Evolutionary conservation across 2,797 vertebrate species (phyloP).

Genomic region (Antennarius maculatus): DNA sequence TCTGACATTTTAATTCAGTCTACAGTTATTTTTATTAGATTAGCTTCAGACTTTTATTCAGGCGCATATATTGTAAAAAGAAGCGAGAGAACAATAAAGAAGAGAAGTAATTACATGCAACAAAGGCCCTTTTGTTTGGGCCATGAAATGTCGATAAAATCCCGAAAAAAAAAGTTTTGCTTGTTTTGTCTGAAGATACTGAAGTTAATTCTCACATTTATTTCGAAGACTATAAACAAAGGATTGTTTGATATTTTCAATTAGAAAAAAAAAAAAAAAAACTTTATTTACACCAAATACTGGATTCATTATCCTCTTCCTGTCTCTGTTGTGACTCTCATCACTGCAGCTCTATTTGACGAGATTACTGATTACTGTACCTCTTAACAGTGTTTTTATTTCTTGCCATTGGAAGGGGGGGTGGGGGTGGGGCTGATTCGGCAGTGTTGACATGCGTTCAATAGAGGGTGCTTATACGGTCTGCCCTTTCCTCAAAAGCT

Average conservation of each 20-base stretch:
- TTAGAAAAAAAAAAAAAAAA: not conserved
- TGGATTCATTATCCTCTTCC: not conserved
- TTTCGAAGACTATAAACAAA: not conserved
- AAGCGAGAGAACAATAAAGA: not conserved
- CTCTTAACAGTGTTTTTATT: conserved; percentile 26
- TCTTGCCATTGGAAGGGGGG: conserved; percentile 27
- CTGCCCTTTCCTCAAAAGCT: conserved; percentile 56
- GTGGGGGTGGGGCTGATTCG: conserved; percentile 15
- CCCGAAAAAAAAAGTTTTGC: not conserved
- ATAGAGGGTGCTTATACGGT: conserved; percentile 50
- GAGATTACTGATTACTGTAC: conserved; percentile 29
- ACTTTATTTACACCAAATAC: not conserved
- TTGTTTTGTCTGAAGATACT: not conserved
- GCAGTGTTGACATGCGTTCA: conserved; percentile 56
- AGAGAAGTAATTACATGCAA: not conserved
- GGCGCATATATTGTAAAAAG: not conserved
- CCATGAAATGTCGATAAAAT: not conserved
- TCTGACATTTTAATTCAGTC: conserved; percentile 13
- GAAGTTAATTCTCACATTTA: not conserved
- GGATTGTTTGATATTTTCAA: not conserved
- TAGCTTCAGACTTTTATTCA: not conserved
- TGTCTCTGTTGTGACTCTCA: conserved; percentile 4
- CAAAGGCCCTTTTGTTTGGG: conserved; percentile 4
- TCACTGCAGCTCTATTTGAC: conserved; percentile 9
- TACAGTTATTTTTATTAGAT: not conserved